These are phyloP conservation scores for Prosapia bicincta DNA, from an alignment of 2,888 invertebrate genomes.

Conservation along the genomic window DNA sequence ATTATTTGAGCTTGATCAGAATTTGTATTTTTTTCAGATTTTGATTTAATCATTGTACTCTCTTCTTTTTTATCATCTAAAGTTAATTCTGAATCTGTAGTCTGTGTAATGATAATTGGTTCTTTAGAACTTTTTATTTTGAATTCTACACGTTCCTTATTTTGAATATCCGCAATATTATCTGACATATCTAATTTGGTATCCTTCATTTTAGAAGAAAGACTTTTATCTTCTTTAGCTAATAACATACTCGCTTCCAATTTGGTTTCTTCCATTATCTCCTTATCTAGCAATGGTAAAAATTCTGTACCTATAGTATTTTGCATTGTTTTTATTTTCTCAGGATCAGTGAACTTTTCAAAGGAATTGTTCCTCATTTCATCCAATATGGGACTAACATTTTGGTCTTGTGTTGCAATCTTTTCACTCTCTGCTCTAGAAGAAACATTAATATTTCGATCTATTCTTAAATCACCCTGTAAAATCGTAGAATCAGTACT, in stretches of 20 bases:
- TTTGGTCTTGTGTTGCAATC: background rate
- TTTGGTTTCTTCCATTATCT: background rate
- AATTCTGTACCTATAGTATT: no score
- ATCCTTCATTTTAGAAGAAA: no score
- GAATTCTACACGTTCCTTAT: no score
- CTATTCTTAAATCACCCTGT: no score
- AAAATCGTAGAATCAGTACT: no score
- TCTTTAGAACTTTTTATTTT: background rate
- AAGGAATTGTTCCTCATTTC: background rate
- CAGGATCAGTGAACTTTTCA: background rate
- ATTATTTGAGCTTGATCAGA: background rate
- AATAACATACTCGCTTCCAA: background rate
- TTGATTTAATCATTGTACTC: background rate
- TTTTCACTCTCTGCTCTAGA: no score
- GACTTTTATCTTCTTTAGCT: background rate
- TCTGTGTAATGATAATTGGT: background rate
- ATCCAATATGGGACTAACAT: background rate
- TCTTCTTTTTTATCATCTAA: background rate
- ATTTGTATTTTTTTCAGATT: background rate
- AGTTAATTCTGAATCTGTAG: background rate
- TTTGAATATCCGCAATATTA: no score
- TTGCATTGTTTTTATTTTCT: background rate
- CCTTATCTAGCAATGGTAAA: no score
- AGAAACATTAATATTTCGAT: no score
- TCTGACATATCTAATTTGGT: no score